A percentile compares a stretch with the other conserved stretches of the same genome.
These are phyloP conservation scores for Cynopterus sphinx DNA, from an alignment of 2,797 vertebrate genomes.

Conservation along the genomic window DNA sequence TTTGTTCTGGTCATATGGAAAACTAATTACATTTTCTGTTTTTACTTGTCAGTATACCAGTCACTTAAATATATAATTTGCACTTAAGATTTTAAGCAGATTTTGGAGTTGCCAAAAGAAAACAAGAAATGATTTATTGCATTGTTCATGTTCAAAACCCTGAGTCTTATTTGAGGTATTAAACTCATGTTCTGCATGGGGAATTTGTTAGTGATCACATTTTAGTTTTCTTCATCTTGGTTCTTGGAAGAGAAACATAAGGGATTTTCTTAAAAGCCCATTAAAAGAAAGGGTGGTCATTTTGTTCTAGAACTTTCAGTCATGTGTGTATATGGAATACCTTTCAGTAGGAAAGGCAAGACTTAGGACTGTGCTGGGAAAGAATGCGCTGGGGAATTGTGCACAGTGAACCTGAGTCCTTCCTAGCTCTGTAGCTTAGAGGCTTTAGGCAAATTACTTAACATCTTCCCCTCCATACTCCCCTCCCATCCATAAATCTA, in stretches of 20 bases:
- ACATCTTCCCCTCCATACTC: neutral
- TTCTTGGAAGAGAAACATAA: neutral
- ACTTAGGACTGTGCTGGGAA: neutral
- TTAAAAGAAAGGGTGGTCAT: neutral
- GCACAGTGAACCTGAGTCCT: neutral
- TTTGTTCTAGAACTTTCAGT: neutral
- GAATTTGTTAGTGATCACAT: slow-evolving; percentile 21
- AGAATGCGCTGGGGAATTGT: neutral
- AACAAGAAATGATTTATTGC: neutral
- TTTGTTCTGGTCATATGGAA: slow-evolving; percentile 1
- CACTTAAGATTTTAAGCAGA: slow-evolving; percentile 51
- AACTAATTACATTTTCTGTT: slow-evolving; percentile 54
- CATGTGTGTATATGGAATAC: neutral
- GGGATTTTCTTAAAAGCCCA: neutral
- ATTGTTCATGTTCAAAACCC: neutral
- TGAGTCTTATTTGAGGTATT: neutral
- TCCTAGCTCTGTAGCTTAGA: neutral
- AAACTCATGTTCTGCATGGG: neutral
- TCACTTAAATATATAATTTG: slow-evolving; percentile 57
- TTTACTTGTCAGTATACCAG: slow-evolving; percentile 42
- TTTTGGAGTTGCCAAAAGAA: slow-evolving; percentile 53
- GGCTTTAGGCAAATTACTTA: neutral
- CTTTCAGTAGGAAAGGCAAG: neutral
- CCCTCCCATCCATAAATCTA: neutral
- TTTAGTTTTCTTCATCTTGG: neutral